Conservation (phyloP, 2,113 vertebrate genomes). For the Ochotona curzoniae region DNA sequence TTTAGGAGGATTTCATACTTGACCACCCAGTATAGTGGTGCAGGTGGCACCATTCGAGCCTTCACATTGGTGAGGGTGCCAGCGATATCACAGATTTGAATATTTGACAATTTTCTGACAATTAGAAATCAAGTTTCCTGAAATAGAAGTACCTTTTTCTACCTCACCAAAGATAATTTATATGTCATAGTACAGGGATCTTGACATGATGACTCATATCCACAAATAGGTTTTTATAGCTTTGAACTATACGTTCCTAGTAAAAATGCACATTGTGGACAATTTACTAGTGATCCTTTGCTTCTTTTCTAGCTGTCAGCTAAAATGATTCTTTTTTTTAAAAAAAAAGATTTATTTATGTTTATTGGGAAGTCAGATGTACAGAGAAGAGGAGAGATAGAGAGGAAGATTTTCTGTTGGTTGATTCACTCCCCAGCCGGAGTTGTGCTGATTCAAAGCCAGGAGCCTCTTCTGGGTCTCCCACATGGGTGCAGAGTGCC, state of each 20-base stretch:
- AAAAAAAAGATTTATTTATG: too few relatives aligned
- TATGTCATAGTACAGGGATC: background rate
- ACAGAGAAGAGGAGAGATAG: too few relatives aligned
- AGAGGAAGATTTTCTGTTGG: too few relatives aligned
- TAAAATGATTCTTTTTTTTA: slow-evolving; percentile 15
- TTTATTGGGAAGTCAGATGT: too few relatives aligned
- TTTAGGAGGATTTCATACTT: background rate
- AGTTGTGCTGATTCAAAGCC: too few relatives aligned
- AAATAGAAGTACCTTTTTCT: background rate
- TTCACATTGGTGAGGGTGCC: background rate
- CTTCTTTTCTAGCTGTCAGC: slow-evolving; percentile 32
- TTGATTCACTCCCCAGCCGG: too few relatives aligned
- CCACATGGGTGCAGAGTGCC: too few relatives aligned
- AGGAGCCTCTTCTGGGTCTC: too few relatives aligned
- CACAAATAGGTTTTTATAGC: background rate
- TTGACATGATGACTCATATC: background rate
- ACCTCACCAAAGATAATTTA: background rate
- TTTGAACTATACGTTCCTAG: background rate
- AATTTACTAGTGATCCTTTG: slow-evolving; percentile 3
- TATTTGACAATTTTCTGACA: slow-evolving; percentile 37
- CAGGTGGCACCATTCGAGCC: background rate
- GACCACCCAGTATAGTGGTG: background rate
- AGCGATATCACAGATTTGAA: background rate
- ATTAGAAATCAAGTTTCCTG: background rate
- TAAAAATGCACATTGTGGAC: background rate